phyloP scores from a whole-genome alignment of 1,140 invertebrate genomes.

The Mya arenaria region DNA sequence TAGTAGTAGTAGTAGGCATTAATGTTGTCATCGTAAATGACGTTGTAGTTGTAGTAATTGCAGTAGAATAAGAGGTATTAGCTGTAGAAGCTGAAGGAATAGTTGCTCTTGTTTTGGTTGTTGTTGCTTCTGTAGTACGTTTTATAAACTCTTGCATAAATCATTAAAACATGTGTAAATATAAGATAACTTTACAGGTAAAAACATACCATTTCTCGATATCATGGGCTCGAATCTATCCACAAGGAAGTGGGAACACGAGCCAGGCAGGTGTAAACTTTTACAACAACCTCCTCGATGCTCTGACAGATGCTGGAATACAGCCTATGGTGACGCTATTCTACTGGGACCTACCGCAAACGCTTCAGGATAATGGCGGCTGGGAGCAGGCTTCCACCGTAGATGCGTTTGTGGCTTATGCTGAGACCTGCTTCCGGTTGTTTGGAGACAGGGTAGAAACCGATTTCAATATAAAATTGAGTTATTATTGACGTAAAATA shows the following conservation, averaged over 20 bases:
- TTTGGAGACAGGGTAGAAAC: constrained; percentile 79
- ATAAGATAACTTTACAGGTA: constrained; percentile 70
- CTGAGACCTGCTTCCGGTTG: constrained; percentile 74
- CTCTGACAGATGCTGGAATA: constrained; percentile 70
- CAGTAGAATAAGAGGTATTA: too few species aligned
- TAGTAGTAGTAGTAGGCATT: too few species aligned
- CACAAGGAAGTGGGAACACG: constrained; percentile 61
- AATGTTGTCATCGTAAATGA: too few species aligned
- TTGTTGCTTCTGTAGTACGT: too few species aligned
- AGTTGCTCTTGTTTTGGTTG: too few species aligned
- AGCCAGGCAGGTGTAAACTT: constrained; percentile 69
- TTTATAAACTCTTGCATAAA: too few species aligned
- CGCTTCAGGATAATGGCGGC: constrained; percentile 80
- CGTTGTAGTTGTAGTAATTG: too few species aligned
- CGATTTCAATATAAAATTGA: too few species aligned
- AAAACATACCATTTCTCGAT: constrained; percentile 76
- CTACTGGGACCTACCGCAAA: constrained; percentile 82
- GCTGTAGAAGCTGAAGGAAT: too few species aligned
- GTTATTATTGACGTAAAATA: too few species aligned
- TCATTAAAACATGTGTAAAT: too few species aligned
- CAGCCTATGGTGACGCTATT: constrained; percentile 82
- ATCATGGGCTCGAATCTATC: constrained; percentile 76
- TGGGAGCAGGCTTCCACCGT: constrained; percentile 83
- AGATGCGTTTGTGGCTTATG: constrained; percentile 81
- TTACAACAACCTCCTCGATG: constrained; percentile 73